Percentiles rank a stretch among this genome's conserved stretches.
phyloP scores from a whole-genome alignment of 2,113 vertebrate genomes.

The Cryptotis parvus region DNA sequence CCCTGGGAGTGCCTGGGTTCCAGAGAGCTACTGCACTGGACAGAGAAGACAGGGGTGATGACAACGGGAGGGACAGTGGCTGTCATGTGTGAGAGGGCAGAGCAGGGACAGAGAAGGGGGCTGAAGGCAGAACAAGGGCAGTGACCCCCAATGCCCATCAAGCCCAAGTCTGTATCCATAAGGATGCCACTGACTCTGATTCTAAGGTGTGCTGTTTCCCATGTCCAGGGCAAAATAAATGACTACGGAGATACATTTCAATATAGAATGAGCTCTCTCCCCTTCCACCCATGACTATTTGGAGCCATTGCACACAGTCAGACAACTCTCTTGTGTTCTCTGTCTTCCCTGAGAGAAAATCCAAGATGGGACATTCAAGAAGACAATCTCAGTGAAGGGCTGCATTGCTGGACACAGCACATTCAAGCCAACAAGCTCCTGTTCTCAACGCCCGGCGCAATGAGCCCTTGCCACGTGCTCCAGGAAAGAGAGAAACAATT shows the following conservation, averaged over 20 bases:
- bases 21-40: background rate
- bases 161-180: background rate
- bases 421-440: background rate
- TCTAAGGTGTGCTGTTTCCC: background rate
- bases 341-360: background rate
- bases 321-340: background rate
- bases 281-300: background rate
- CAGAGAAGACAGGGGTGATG: rapidly evolving
- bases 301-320: background rate
- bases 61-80: rapidly evolving
- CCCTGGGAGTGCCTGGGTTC: too few relatives aligned
- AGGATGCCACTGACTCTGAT: background rate
- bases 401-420: background rate
- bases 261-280: background rate
- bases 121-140: too few relatives aligned
- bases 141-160: too few relatives aligned
- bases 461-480: background rate
- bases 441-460: background rate
- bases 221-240: background rate
- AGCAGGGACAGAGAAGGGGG: too few relatives aligned
- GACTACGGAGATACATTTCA: background rate
- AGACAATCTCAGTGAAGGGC: background rate
- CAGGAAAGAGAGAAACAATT: background rate
- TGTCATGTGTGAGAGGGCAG: too few relatives aligned
- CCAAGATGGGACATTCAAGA: background rate